A percentile compares a stretch with the other conserved stretches of the same genome.
Conservation (phyloP, 2,113 vertebrate species). For the Semnornis frantzii region DNA sequence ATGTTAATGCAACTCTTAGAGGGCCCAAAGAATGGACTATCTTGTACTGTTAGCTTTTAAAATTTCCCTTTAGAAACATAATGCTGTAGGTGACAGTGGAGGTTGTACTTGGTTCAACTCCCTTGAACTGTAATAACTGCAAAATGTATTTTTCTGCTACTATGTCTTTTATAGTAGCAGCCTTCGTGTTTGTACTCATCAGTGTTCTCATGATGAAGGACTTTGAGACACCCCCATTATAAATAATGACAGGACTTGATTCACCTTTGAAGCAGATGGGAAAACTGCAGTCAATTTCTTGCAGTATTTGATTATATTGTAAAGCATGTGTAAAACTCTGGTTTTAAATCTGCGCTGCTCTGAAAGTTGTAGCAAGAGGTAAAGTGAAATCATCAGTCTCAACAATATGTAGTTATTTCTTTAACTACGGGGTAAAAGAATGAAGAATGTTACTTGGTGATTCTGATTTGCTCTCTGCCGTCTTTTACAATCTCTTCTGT, state of each 20-base stretch:
- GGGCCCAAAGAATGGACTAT: not conserved
- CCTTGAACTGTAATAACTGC: no score
- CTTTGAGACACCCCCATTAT: not conserved
- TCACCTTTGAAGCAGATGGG: not conserved
- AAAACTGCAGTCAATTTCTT: not conserved
- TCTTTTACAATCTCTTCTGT: not conserved
- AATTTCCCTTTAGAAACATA: not conserved
- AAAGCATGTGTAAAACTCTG: not conserved
- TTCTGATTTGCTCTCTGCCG: not conserved
- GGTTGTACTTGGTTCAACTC: not conserved
- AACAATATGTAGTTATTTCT: not conserved
- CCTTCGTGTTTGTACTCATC: fast-evolving
- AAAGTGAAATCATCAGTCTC: not conserved
- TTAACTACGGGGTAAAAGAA: not conserved
- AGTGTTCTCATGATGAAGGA: fast-evolving
- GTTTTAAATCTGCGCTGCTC: not conserved
- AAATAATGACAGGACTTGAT: not conserved
- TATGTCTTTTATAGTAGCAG: not conserved
- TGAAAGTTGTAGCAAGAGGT: not conserved
- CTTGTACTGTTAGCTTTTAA: not conserved
- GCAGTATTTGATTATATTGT: not conserved
- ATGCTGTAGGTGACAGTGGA: not conserved
- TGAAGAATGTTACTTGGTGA: not conserved
- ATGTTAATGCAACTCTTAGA: not conserved
- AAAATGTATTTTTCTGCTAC: not conserved